phyloP scores from a whole-genome alignment of 2,113 vertebrate species.

The Grallaria varia region DNA sequence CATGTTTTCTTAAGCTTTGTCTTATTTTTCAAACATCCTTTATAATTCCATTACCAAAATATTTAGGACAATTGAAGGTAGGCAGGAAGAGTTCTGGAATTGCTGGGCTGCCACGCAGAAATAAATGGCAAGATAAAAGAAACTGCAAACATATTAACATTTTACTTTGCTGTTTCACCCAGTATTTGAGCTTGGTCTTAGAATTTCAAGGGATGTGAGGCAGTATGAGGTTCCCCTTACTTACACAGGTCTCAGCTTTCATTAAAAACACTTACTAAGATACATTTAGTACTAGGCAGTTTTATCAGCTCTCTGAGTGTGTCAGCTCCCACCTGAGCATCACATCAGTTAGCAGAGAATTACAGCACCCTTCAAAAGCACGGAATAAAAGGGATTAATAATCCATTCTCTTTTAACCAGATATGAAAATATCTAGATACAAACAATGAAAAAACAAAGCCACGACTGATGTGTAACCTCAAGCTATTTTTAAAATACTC shows the following conservation, averaged over 20 bases:
- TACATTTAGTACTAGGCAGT: background rate
- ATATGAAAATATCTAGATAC: background rate
- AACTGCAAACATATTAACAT: background rate
- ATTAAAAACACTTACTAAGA: background rate
- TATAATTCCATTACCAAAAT: background rate
- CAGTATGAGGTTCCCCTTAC: background rate
- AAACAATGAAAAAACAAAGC: background rate
- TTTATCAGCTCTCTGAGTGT: background rate
- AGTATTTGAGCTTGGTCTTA: background rate
- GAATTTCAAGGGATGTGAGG: background rate
- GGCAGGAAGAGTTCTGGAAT: background rate
- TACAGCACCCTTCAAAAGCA: background rate
- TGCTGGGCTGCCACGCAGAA: background rate
- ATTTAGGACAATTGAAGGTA: background rate
- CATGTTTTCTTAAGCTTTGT: background rate
- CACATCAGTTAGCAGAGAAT: background rate
- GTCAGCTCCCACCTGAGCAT: background rate
- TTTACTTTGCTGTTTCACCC: fast-evolving
- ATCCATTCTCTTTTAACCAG: background rate
- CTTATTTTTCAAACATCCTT: background rate
- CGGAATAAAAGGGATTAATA: background rate
- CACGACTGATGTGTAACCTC: background rate
- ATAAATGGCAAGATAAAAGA: background rate
- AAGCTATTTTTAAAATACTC: background rate
- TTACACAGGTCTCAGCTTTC: background rate